Percentiles rank a stretch among this genome's conserved stretches.
These are phyloP conservation scores for Chaenocephalus aceratus DNA, from an alignment of 2,113 vertebrate genomes.

Conservation along the genomic window DNA sequence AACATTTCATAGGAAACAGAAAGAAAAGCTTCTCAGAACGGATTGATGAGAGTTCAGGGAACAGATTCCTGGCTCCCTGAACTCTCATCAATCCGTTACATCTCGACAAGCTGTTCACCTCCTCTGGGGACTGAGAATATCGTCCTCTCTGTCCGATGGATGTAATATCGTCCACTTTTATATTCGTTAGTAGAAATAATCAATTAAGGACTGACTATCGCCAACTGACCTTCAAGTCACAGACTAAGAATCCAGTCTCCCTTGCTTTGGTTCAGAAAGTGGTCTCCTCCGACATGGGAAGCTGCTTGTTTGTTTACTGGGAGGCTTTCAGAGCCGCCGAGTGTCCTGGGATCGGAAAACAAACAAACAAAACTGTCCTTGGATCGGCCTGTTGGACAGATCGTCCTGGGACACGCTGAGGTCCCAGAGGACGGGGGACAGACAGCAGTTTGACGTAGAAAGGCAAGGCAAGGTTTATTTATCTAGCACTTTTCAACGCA, in stretches of 20 bases:
- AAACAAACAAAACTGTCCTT: constrained; percentile 59
- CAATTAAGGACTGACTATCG: no score
- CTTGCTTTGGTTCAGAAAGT: neutral
- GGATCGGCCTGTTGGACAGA: constrained; percentile 29
- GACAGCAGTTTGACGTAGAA: neutral
- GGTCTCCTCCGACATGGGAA: constrained; percentile 61
- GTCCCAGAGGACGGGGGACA: constrained; percentile 35
- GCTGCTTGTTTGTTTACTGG: constrained; percentile 58
- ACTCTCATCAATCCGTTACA: no score
- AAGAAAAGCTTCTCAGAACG: no score
- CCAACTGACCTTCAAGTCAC: neutral
- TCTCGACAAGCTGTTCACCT: no score
- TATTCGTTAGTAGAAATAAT: neutral
- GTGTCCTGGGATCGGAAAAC: constrained; percentile 40
- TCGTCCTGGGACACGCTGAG: constrained; percentile 18
- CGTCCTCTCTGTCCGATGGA: neutral
- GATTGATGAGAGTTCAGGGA: no score
- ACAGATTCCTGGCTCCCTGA: no score
- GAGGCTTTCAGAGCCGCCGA: neutral
- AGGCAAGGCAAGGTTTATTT: no score
- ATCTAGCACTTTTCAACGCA: no score
- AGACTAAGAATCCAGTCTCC: neutral
- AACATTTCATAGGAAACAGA: no score
- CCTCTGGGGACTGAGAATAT: neutral
- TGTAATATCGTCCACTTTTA: neutral